Base-by-base conservation (phyloP, 1,140 invertebrate species). In the Drosophila carrolli region DNA sequence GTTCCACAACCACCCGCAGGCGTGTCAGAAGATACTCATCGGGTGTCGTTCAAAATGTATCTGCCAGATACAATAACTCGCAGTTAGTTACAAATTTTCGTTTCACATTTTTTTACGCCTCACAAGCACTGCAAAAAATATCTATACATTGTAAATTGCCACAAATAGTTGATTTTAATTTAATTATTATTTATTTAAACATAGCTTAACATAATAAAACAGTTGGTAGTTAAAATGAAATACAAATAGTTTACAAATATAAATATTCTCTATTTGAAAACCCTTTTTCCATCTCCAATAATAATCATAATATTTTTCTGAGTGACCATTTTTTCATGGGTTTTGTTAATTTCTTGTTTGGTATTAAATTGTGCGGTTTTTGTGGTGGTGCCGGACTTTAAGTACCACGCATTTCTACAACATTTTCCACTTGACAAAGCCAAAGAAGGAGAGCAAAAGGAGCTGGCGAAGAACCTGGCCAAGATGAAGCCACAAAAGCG, bases 331-430 rank as follows among this genome's bases (percentile, higher is more conserved):
- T 59, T 50, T 56, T 66, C 46, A 9, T 6, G 35, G 3, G 38
- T 16, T 55, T 48, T 57, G 29, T 67, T 73, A 68, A 65, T 78
- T 75, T 29, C 59, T 78, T 70, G 48, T 68, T 84, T 61, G 77
- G 74, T 89, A 89, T 89, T 89, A 84, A 89, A 89, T 89, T 89
- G 85, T 89, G 84, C 46, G 84, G 84, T 89, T 89, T 85, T 78
- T 89, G 83, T 43, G 83, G 84, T 74, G 66, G 63, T 88, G 80
- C 61, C 50, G 68, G 80, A 62, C 76, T 81, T 86, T 86, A 86
- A 79, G 82, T 68, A 81, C 77, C 73, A 78, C 71, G 65, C 67
- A 81, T 83, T 77, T 80, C 78, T 89, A 71, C 85, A 84, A 65
- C 60, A 89, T 89, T 89, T 89, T 89, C 80, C 84, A 89, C 84